phyloP scores from a whole-genome alignment of 1,140 invertebrate genomes.

The Eriocheir sinensis region DNA sequence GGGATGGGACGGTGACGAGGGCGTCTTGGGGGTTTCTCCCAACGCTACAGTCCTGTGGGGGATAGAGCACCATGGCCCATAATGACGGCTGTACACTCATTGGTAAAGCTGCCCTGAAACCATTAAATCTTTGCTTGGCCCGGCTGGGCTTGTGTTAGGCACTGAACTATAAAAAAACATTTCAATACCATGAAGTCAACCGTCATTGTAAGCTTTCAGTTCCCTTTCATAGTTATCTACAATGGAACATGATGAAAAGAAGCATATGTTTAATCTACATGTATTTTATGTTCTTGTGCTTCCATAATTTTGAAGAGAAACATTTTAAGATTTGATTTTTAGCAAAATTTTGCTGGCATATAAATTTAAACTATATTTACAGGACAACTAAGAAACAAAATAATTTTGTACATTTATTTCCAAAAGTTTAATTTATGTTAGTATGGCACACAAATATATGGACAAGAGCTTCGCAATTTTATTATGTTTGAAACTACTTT shows the following conservation, averaged over 20 bases:
- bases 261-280: background rate
- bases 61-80: constrained; percentile 49
- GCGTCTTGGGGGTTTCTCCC: constrained; percentile 61
- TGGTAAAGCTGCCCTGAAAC: background rate
- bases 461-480: too few relatives aligned
- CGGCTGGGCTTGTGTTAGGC: background rate
- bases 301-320: background rate
- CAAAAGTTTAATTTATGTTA: background rate
- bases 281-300: background rate
- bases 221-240: background rate
- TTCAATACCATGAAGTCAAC: background rate
- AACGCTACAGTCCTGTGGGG: constrained; percentile 59
- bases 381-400: constrained; percentile 50
- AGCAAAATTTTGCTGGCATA: background rate
- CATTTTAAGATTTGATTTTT: background rate
- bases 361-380: background rate
- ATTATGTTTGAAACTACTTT: too few relatives aligned
- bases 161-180: background rate
- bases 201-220: background rate
- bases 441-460: constrained; percentile 43
- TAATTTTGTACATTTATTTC: constrained; percentile 45
- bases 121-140: background rate
- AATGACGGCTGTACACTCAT: constrained; percentile 35
- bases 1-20: constrained; percentile 49
- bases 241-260: background rate